These are phyloP conservation scores for Empidonax alnorum DNA, from an alignment of 2,113 vertebrate species.

Conservation along the genomic window DNA sequence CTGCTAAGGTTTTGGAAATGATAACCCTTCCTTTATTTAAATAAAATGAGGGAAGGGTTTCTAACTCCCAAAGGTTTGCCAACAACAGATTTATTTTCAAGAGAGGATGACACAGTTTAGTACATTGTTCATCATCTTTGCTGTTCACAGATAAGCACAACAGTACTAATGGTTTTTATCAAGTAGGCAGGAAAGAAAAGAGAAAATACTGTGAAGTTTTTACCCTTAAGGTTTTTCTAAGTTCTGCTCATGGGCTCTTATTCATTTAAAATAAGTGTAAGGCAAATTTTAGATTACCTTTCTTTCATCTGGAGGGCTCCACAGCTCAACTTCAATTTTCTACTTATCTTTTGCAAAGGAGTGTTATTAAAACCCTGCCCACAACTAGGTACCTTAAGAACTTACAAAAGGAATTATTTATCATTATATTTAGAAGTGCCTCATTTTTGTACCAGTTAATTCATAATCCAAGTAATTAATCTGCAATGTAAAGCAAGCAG, in stretches of 20 bases:
- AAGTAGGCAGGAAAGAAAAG: neutral
- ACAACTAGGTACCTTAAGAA: neutral
- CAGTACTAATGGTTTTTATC: neutral
- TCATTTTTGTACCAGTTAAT: slow-evolving; percentile 66
- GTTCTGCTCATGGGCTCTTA: neutral
- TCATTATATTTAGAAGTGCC: slow-evolving; percentile 23
- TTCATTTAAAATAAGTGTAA: slow-evolving; percentile 30
- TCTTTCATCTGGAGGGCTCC: neutral
- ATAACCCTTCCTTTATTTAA: slow-evolving; percentile 67
- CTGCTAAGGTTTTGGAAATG: slow-evolving; percentile 54
- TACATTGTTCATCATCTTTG: neutral
- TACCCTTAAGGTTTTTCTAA: slow-evolving; percentile 24
- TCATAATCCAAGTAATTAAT: slow-evolving; percentile 28
- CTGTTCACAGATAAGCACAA: neutral
- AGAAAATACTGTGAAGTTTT: neutral
- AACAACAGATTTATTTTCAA: slow-evolving; percentile 38
- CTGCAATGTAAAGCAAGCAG: slow-evolving; percentile 33
- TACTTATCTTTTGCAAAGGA: slow-evolving; percentile 43
- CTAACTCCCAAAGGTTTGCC: slow-evolving; percentile 42
- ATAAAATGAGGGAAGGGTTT: slow-evolving; percentile 42
- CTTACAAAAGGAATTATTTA: slow-evolving; percentile 29
- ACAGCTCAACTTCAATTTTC: slow-evolving; percentile 11
- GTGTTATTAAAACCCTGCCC: slow-evolving; percentile 28
- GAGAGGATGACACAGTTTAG: slow-evolving; percentile 18
- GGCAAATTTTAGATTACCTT: slow-evolving; percentile 2